Evolutionary conservation across 23 tunicate species (phyloP).

Genomic region (Styela plicata): DNA sequence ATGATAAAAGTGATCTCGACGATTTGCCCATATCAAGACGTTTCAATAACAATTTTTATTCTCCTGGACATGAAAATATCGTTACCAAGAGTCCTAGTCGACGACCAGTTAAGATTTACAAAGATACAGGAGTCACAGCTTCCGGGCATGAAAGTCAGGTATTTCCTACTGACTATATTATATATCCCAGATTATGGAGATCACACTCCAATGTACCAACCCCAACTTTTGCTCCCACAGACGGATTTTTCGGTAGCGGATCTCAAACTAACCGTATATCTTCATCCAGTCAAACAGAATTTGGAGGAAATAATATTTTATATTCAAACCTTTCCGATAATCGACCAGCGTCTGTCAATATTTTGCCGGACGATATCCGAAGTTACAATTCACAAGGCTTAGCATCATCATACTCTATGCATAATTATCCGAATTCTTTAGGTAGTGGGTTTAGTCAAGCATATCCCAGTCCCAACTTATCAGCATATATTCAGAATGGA

Average conservation of each 20-base stretch:
- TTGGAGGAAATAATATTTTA: not conserved
- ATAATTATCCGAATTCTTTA: not conserved
- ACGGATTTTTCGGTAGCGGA: not conserved
- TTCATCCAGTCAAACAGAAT: not conserved
- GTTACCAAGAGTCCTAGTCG: not conserved
- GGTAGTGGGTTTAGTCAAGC: not conserved
- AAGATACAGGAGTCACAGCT: not conserved
- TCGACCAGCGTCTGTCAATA: not conserved
- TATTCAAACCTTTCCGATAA: not conserved
- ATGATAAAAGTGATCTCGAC: conserved; percentile 37
- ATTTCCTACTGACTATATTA: not conserved
- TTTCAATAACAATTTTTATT: too few species aligned
- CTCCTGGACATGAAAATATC: not conserved
- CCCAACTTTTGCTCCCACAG: not conserved
- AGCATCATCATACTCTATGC: not conserved
- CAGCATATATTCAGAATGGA: not conserved
- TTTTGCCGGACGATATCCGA: not conserved
- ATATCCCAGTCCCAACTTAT: not conserved
- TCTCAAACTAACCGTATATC: not conserved
- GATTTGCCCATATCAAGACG: not conserved
- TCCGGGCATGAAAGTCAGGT: not conserved
- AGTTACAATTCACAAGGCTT: not conserved
- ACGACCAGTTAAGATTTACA: not conserved
- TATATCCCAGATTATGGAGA: not conserved
- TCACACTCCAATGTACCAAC: not conserved